These are phyloP conservation scores for Pygmarrhopalites habei DNA, from an alignment of 1,140 invertebrate genomes.

Conservation along the genomic window DNA sequence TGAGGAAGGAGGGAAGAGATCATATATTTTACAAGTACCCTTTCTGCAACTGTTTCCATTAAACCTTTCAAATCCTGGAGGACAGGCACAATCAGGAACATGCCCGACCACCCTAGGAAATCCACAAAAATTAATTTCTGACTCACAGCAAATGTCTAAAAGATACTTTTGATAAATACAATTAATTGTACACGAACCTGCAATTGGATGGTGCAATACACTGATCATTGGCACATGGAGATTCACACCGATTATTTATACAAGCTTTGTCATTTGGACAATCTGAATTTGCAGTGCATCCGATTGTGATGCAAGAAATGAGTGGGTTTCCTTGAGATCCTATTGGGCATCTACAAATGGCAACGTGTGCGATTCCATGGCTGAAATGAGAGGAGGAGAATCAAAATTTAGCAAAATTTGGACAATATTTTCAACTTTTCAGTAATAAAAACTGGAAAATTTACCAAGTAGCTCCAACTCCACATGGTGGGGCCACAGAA, in stretches of 20 bases:
- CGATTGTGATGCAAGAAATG: slow-evolving; percentile 62
- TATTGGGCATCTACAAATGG: slow-evolving; percentile 44
- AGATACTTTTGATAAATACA: too few relatives aligned
- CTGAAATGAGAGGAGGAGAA: too few relatives aligned
- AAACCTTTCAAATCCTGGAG: slow-evolving; percentile 36
- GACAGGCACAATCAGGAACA: slow-evolving; percentile 33
- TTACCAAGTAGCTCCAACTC: slow-evolving; percentile 36
- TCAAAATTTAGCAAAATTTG: too few relatives aligned
- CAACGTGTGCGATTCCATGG: slow-evolving; percentile 41
- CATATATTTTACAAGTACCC: too few relatives aligned
- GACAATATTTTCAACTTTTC: too few relatives aligned
- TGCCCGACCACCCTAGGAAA: too few relatives aligned
- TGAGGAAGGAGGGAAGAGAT: background rate
- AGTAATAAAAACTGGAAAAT: too few relatives aligned
- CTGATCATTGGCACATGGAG: slow-evolving; percentile 31
- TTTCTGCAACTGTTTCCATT: slow-evolving; percentile 28
- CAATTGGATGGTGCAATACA: slow-evolving; percentile 41
- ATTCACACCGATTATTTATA: slow-evolving; percentile 66
- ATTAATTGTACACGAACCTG: slow-evolving; percentile 34
- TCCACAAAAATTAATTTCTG: too few relatives aligned
- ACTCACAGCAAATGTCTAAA: too few relatives aligned
- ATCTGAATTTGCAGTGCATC: slow-evolving; percentile 65
- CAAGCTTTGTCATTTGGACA: slow-evolving; percentile 69
- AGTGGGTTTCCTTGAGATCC: slow-evolving; percentile 63
- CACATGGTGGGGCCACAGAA: slow-evolving; percentile 30